Percentiles rank a stretch among this genome's conserved stretches.
Conservation (phyloP, 2,113 vertebrate species). For the Hystrix brachyura region DNA sequence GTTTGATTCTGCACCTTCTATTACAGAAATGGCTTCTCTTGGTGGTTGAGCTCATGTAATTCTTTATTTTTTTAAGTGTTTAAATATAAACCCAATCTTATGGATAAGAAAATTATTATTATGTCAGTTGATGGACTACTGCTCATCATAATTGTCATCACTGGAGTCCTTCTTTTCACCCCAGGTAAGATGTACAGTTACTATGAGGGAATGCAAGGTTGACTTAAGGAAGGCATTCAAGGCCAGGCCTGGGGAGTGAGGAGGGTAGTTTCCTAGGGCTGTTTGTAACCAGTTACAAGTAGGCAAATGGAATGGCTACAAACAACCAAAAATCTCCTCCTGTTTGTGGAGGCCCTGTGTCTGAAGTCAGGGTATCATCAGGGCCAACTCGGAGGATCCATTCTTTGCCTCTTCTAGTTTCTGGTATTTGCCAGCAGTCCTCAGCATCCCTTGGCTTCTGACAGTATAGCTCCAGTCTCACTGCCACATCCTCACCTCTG, state of each 20-base stretch:
- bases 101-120: conserved; percentile 73
- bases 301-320: neutral
- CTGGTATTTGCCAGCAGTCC: neutral
- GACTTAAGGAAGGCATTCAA: neutral
- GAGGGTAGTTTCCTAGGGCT: neutral
- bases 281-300: neutral
- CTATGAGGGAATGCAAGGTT: neutral
- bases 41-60: conserved; percentile 62
- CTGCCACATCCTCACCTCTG: neutral
- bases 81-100: conserved; percentile 79
- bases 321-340: neutral
- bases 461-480: neutral
- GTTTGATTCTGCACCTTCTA: neutral
- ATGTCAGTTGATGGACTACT: conserved; percentile 73
- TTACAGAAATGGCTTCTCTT: conserved; percentile 6
- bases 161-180: conserved; percentile 84
- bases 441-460: neutral
- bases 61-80: conserved; percentile 83
- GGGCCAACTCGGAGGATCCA: neutral
- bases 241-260: accelerated
- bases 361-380: neutral
- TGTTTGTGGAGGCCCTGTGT: neutral
- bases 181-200: conserved; percentile 82
- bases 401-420: neutral
- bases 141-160: conserved; percentile 58